These are phyloP conservation scores for Lipotes vexillifer DNA, from an alignment of 2,113 vertebrate species.

Conservation along the genomic window DNA sequence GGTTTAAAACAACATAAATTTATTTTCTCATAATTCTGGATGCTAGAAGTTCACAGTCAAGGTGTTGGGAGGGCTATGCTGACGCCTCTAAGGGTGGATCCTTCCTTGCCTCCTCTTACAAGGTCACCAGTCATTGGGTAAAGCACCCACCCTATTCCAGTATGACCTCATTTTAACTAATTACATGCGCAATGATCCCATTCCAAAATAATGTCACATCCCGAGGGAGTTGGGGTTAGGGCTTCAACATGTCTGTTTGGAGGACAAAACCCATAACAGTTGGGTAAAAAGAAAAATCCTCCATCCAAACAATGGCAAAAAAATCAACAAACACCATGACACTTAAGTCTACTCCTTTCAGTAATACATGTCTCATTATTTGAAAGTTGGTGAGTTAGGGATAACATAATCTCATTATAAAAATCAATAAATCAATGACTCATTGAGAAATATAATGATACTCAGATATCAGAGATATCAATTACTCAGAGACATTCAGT, in stretches of 20 bases:
- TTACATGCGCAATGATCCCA: neutral
- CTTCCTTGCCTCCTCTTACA: neutral
- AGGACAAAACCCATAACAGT: neutral
- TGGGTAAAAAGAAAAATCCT: neutral
- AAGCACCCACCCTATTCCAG: neutral
- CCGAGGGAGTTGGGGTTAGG: neutral
- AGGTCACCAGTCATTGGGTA: neutral
- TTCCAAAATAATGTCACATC: neutral
- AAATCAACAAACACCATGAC: neutral
- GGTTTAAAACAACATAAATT: neutral
- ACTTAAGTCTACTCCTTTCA: neutral
- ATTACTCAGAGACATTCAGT: neutral
- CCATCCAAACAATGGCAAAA: neutral
- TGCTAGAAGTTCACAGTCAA: neutral
- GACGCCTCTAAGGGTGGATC: accelerated
- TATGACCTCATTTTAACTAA: neutral
- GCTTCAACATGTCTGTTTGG: neutral
- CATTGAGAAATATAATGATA: neutral
- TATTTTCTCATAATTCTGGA: neutral
- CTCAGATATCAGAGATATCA: neutral
- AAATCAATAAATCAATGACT: neutral
- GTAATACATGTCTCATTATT: neutral
- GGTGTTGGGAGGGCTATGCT: accelerated
- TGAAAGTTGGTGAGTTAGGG: neutral
- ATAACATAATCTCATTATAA: neutral